Conservation (phyloP, 2,113 vertebrate genomes). For the Tetrao urogallus region DNA sequence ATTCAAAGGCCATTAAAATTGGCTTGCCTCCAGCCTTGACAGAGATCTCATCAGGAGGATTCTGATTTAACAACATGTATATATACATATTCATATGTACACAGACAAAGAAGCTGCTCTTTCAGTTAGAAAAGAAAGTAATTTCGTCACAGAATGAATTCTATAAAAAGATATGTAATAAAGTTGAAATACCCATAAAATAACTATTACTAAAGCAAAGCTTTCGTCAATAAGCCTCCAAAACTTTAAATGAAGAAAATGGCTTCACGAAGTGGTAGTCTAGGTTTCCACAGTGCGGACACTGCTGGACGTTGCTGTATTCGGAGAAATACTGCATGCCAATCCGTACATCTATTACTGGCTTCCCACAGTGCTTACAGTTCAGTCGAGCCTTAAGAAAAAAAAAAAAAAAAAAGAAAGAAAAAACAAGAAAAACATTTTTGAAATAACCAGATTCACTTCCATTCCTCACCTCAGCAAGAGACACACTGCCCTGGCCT, state of each 20-base stretch:
- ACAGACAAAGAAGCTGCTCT: constrained; percentile 78
- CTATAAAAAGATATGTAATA: constrained; percentile 86
- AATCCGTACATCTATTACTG: constrained; percentile 95
- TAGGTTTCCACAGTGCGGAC: constrained; percentile 98
- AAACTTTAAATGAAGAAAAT: constrained; percentile 98
- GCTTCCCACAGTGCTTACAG: constrained; percentile 99
- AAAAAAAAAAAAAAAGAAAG: neutral
- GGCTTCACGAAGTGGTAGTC: constrained; percentile 99
- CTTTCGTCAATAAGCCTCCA: constrained; percentile 99
- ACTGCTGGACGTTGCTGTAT: constrained; percentile 99
- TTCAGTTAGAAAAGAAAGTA: constrained; percentile 83
- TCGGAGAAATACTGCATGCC: constrained; percentile 99
- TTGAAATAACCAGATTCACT: neutral
- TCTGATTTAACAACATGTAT: constrained; percentile 69
- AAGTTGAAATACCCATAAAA: constrained; percentile 87
- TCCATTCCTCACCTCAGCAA: neutral
- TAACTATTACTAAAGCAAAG: constrained; percentile 91
- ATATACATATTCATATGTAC: constrained; percentile 76
- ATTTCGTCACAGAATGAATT: constrained; percentile 80
- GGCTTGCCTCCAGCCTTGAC: constrained; percentile 50
- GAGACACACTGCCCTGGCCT: neutral
- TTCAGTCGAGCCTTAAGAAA: constrained; percentile 92
- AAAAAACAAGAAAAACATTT: constrained; percentile 5
- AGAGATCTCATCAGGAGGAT: constrained; percentile 63
- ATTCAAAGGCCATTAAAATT: constrained; percentile 33